Percentiles rank a stretch among this genome's conserved stretches.
phyloP scores from a whole-genome alignment of 2,888 invertebrate species.

The Andrena marginata region DNA sequence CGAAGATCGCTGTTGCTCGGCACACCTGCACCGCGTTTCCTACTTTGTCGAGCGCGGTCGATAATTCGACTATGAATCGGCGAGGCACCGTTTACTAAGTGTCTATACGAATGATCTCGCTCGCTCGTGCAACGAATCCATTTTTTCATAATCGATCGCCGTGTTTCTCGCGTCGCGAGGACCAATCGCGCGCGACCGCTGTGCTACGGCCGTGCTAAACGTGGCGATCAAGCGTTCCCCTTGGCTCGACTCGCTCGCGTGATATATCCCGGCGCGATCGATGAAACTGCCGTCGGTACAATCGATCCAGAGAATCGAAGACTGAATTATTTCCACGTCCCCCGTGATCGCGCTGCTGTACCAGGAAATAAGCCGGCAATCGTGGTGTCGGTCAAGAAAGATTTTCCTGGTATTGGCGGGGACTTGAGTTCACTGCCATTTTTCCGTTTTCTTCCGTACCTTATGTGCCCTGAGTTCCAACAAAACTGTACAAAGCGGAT shows the following conservation, averaged over 20 bases:
- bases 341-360: slow-evolving; percentile 13
- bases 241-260: slow-evolving; percentile 30
- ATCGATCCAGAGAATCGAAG: slow-evolving; percentile 64
- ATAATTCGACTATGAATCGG: slow-evolving; percentile 19
- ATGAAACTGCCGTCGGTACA: neutral
- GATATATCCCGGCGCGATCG: slow-evolving; percentile 31
- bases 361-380: neutral
- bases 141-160: neutral
- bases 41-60: neutral
- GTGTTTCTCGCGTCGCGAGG: slow-evolving; percentile 51
- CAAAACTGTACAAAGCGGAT: neutral
- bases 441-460: slow-evolving; percentile 1
- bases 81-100: slow-evolving; percentile 1
- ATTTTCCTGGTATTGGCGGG: neutral
- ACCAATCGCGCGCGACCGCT: slow-evolving; percentile 37
- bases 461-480: neutral
- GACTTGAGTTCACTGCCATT: slow-evolving; percentile 50
- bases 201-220: slow-evolving; percentile 15
- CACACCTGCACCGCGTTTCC: neutral
- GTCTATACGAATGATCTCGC: slow-evolving; percentile 1
- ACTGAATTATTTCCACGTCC: slow-evolving; percentile 61
- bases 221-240: neutral
- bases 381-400: neutral
- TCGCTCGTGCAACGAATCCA: slow-evolving; percentile 43
- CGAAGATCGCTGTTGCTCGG: too few relatives aligned